Percentiles rank a stretch among this genome's conserved stretches.
Conservation (phyloP, 2,888 invertebrate genomes). For the Scrobipalpa atriplicella region DNA sequence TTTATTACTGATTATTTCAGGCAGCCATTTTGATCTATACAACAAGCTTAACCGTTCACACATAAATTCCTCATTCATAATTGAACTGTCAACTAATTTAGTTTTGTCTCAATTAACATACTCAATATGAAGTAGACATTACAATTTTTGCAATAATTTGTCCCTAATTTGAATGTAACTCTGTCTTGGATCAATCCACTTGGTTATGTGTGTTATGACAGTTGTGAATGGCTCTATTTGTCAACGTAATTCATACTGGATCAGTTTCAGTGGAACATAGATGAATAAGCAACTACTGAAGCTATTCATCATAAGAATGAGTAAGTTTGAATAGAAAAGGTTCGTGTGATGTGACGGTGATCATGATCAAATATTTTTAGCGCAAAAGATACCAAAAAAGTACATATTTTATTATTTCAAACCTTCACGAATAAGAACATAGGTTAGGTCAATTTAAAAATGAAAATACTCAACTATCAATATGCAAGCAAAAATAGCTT, state of each 20-base stretch:
- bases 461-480: too few species aligned
- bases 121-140: constrained; percentile 33
- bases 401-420: too few species aligned
- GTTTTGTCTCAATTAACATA: constrained; percentile 33
- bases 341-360: too few species aligned
- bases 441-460: too few species aligned
- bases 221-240: constrained; percentile 55
- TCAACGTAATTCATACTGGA: constrained; percentile 50
- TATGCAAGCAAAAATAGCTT: too few species aligned
- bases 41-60: constrained; percentile 3
- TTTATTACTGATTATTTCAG: too few species aligned
- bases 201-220: constrained; percentile 42
- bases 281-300: neutral
- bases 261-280: constrained; percentile 42
- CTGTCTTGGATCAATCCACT: constrained; percentile 41
- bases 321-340: too few species aligned
- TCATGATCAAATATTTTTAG: too few species aligned
- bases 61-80: constrained; percentile 6
- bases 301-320: too few species aligned
- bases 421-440: too few species aligned
- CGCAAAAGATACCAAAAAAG: too few species aligned
- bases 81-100: constrained; percentile 23
- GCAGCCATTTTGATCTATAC: neutral
- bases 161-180: constrained; percentile 29
- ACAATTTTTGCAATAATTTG: constrained; percentile 38